phyloP scores from a whole-genome alignment of 2,797 vertebrate genomes.

The Eulemur coronatus region DNA sequence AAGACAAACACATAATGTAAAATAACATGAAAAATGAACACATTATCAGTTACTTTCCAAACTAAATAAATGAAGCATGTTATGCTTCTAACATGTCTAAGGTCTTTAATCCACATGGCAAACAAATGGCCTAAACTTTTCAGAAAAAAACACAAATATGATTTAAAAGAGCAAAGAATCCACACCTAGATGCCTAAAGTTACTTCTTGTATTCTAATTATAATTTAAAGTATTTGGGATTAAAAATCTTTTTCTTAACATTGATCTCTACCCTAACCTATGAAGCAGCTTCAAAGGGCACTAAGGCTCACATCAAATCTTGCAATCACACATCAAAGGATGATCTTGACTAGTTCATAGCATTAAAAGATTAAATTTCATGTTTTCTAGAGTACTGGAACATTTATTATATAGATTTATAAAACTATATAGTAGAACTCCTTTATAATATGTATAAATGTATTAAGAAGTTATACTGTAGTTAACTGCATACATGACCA shows the following conservation, averaged over 20 bases:
- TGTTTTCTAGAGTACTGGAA: background rate
- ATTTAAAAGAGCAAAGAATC: background rate
- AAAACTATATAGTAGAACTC: background rate
- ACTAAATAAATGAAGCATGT: background rate
- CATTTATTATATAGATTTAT: background rate
- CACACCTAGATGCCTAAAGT: background rate
- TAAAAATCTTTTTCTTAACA: background rate
- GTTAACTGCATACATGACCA: background rate
- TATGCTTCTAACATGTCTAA: background rate
- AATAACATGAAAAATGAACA: background rate
- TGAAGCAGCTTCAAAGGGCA: background rate
- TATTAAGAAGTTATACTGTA: background rate
- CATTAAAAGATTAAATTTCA: background rate
- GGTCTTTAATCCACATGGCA: background rate
- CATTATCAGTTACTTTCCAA: background rate
- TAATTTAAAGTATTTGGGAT: background rate
- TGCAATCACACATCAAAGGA: background rate
- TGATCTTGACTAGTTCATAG: background rate
- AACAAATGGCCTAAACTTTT: conserved; percentile 1
- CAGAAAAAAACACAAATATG: background rate
- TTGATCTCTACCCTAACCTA: background rate
- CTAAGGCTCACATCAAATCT: background rate
- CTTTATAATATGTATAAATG: background rate
- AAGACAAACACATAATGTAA: background rate
- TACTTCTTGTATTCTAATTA: background rate